Percentiles rank a stretch among this genome's conserved stretches.
Conservation (phyloP, 2,888 invertebrate species). For the Drosophila multiciliata region DNA sequence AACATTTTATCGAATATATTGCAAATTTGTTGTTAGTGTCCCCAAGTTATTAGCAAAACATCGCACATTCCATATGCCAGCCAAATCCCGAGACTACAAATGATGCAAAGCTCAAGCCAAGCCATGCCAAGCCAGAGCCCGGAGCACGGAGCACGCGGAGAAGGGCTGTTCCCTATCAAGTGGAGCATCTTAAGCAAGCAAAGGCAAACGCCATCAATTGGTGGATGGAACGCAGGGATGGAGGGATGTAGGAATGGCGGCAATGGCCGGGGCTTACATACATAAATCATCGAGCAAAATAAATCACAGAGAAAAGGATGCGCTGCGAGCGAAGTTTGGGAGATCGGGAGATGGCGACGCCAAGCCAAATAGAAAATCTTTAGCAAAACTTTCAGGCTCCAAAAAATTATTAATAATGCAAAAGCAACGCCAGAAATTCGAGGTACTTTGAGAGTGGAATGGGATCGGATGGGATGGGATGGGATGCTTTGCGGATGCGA, state of each 20-base stretch:
- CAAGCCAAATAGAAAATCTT: slow-evolving; percentile 68
- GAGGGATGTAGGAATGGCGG: neutral
- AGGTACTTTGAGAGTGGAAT: neutral
- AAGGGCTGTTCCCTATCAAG: slow-evolving; percentile 43
- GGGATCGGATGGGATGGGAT: neutral
- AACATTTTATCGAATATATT: slow-evolving; percentile 44
- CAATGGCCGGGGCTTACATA: slow-evolving; percentile 30
- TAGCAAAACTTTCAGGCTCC: slow-evolving; percentile 69
- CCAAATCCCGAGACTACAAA: slow-evolving; percentile 3
- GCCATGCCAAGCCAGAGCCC: neutral
- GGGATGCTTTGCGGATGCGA: neutral
- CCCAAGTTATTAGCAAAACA: slow-evolving; percentile 47
- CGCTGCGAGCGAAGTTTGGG: slow-evolving; percentile 25
- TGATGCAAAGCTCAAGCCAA: neutral
- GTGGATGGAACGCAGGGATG: too few relatives aligned
- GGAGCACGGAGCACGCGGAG: neutral
- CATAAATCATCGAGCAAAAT: slow-evolving; percentile 74
- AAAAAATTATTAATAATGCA: slow-evolving; percentile 77
- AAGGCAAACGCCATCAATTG: slow-evolving; percentile 7
- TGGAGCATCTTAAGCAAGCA: slow-evolving; percentile 52
- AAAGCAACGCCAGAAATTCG: slow-evolving; percentile 33
- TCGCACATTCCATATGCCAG: slow-evolving; percentile 8
- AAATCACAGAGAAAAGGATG: slow-evolving; percentile 57
- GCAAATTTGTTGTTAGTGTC: slow-evolving; percentile 12
- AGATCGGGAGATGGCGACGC: slow-evolving; percentile 9